A percentile compares a stretch with the other conserved stretches of the same genome.
These are phyloP conservation scores for Dermatophagoides farinae DNA, from an alignment of 1,140 invertebrate genomes.

Conservation along the genomic window DNA sequence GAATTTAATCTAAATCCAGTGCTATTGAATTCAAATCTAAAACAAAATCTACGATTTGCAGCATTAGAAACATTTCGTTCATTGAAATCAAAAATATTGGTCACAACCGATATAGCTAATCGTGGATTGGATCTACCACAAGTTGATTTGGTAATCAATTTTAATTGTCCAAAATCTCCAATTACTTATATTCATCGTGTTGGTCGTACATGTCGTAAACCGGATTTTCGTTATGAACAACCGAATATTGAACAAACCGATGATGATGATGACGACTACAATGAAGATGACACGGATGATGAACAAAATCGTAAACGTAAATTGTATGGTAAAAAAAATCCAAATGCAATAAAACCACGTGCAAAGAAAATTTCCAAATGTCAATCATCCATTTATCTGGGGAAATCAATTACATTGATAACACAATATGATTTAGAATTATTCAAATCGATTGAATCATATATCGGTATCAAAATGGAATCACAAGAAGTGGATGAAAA, in stretches of 20 bases:
- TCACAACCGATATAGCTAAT: slow-evolving; percentile 90
- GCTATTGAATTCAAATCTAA: slow-evolving; percentile 54
- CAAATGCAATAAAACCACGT: neutral
- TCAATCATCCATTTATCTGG: neutral
- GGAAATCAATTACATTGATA: slow-evolving; percentile 57
- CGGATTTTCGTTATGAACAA: slow-evolving; percentile 4
- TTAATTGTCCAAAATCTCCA: slow-evolving; percentile 63
- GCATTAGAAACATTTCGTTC: slow-evolving; percentile 67
- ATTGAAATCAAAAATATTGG: slow-evolving; percentile 57
- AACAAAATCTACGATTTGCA: slow-evolving; percentile 52
- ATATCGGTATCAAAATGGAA: slow-evolving; percentile 56
- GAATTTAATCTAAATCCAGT: slow-evolving; percentile 16
- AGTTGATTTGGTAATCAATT: slow-evolving; percentile 61
- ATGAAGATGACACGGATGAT: neutral
- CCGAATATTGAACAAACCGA: neutral
- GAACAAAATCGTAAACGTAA: neutral
- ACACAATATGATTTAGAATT: slow-evolving; percentile 74
- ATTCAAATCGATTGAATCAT: slow-evolving; percentile 61
- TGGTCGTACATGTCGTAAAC: slow-evolving; percentile 64
- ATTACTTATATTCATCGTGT: slow-evolving; percentile 94
- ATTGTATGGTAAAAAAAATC: neutral
- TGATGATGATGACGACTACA: neutral
- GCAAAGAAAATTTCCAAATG: neutral
- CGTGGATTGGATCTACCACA: slow-evolving; percentile 44
- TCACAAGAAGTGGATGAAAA: slow-evolving; percentile 35